phyloP scores from a whole-genome alignment of 2,113 vertebrate genomes.

The Gambusia affinis region DNA sequence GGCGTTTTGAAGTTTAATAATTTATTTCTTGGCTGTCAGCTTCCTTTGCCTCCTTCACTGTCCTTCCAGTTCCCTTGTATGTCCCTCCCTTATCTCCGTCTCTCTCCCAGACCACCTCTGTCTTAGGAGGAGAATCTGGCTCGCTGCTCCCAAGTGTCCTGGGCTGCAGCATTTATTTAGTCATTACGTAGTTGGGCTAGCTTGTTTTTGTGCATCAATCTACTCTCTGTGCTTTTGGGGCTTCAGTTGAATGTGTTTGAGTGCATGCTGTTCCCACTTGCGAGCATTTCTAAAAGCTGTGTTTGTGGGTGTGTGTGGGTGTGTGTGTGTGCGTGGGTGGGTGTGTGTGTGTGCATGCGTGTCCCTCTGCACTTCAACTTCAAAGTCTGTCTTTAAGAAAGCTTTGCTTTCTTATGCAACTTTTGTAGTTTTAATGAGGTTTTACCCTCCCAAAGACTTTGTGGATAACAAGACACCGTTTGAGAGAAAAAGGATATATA shows the following conservation, averaged over 20 bases:
- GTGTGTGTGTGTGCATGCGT: conserved; percentile 8
- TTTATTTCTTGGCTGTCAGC: conserved; percentile 73
- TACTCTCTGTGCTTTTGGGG: conserved; percentile 24
- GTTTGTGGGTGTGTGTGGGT: background rate
- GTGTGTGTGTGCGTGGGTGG: background rate
- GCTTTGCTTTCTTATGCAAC: conserved; percentile 55
- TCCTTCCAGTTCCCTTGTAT: conserved; percentile 6
- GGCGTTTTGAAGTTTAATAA: conserved; percentile 75
- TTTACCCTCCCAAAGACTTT: conserved; percentile 59
- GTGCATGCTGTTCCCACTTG: conserved; percentile 33
- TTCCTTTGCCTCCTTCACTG: conserved; percentile 32
- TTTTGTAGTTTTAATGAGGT: conserved; percentile 63
- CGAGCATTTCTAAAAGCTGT: conserved; percentile 35
- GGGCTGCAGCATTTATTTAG: conserved; percentile 58
- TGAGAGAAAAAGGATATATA: conserved; percentile 9
- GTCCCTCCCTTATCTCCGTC: conserved; percentile 15
- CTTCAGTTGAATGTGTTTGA: conserved; percentile 30
- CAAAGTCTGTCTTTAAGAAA: conserved; percentile 66
- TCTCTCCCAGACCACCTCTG: conserved; percentile 29
- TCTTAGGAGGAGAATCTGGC: conserved; percentile 22
- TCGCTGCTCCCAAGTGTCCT: conserved; percentile 50
- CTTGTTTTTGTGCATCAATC: conserved; percentile 45
- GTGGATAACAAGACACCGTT: conserved; percentile 55
- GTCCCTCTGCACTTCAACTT: conserved; percentile 52
- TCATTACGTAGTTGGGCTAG: conserved; percentile 46